Base-by-base conservation (phyloP, 2,888 invertebrate genomes). In the Polietes domitor region DNA sequence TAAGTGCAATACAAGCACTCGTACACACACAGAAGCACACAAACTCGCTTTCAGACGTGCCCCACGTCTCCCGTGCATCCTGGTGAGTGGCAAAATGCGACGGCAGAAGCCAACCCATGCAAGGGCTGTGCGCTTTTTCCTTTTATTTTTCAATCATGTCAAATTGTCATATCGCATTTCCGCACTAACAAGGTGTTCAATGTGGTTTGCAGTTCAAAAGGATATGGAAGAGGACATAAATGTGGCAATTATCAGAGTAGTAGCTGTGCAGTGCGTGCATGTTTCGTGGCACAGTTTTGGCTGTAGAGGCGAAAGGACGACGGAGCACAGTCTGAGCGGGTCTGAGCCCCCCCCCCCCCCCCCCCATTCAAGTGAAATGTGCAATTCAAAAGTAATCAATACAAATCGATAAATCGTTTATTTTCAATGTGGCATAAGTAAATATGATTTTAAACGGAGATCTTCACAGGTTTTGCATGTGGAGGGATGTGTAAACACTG, bases 91-190 rank as follows among this genome's bases (percentile, higher is more conserved):
- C 21, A 55, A 55, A 21, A 55, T 55, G 55, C 21, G 55, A 21
- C 55, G 28, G 61, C 26, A 61, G 61, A 26, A 61, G 32, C 61
- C 61, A 61, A 61, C 24, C 28, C 61, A 61, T 32, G 65, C 37
- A 65, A 19, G 58, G 3, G 61, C 37, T 37, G 61, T 68, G 37
- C 72, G 19, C 70, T 70, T 77, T 77, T 80, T 80, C 74, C 77
- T 80, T 78, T 83, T 80, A 83, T 77, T 83, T 83, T 83, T 77
- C 77, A 83, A 80, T 83, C 80, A 80, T 83, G 83, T 83, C 80
- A 83, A 83, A 80, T 83, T 83, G 83, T 83, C 80, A 83, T 83
- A 83, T 83, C 75, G 75, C 77, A 83, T 83, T 83, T 83, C 80
- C 80, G 71, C 75, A 55, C 71, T 83, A 83, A 83, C 80, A 83